A percentile compares a stretch with the other conserved stretches of the same genome.
Evolutionary conservation across 2,113 vertebrate species (phyloP).

Genomic region (Gopherus flavomarginatus): DNA sequence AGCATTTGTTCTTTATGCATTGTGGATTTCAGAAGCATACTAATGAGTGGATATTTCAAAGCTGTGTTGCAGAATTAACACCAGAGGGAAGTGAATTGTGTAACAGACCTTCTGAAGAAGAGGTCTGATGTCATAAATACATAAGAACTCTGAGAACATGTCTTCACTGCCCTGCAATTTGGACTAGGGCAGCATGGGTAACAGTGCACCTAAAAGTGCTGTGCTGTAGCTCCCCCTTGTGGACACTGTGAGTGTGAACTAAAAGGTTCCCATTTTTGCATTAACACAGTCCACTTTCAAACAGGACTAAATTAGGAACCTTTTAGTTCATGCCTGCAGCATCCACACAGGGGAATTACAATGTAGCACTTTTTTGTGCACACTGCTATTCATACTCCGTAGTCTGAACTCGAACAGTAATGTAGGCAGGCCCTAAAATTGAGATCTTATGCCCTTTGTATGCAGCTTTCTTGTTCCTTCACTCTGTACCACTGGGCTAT

Average conservation of each 20-base stretch:
- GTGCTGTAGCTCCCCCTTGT: background rate
- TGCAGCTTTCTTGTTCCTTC: background rate
- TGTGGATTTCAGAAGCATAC: slow-evolving; percentile 45
- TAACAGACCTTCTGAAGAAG: slow-evolving; percentile 25
- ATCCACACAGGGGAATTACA: background rate
- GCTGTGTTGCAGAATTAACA: slow-evolving; percentile 19
- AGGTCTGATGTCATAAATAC: background rate
- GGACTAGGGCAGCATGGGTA: background rate
- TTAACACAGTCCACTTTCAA: background rate
- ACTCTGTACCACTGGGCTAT: fast-evolving
- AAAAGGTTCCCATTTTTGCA: background rate
- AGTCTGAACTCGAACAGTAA: background rate
- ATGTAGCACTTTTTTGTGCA: background rate
- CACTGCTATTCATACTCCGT: background rate
- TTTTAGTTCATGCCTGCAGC: background rate
- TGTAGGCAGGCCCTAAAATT: background rate
- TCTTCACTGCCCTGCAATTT: background rate
- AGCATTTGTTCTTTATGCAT: slow-evolving; percentile 23
- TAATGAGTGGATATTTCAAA: slow-evolving; percentile 55
- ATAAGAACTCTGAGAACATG: background rate
- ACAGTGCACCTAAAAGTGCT: background rate
- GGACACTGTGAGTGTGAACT: background rate
- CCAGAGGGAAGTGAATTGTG: background rate
- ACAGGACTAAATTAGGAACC: background rate
- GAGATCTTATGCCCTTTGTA: background rate